Evolutionary conservation across 2,888 invertebrate genomes (phyloP).

Genomic region (Erebia ligea): DNA sequence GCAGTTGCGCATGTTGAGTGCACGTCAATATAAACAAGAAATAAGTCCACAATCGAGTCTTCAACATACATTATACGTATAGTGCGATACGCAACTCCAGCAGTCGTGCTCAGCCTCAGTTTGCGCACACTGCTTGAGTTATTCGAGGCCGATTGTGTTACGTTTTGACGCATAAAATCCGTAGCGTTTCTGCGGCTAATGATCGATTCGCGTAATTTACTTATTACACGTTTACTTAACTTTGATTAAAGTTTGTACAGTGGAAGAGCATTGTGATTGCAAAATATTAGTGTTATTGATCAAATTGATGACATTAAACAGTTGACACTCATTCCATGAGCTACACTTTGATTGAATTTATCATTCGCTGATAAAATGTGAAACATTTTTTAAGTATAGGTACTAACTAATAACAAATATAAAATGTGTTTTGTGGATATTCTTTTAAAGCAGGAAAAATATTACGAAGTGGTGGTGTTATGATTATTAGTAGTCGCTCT

Average conservation of each 20-base stretch:
- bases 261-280: conserved; percentile 54
- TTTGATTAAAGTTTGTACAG: conserved; percentile 51
- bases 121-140: conserved; percentile 71
- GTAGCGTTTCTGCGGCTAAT: conserved; percentile 64
- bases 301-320: conserved; percentile 58
- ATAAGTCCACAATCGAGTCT: conserved; percentile 63
- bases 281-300: conserved; percentile 49
- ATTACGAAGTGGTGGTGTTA: conserved; percentile 1
- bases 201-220: conserved; percentile 60
- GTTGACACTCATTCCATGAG: conserved; percentile 53
- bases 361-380: conserved; percentile 61
- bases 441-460: conserved; percentile 3
- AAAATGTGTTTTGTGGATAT: conserved; percentile 31
- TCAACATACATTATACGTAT: conserved; percentile 59
- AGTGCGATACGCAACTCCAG: conserved; percentile 63
- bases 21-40: conserved; percentile 78
- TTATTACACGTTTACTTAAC: conserved; percentile 49
- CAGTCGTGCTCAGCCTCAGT: conserved; percentile 66
- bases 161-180: conserved; percentile 59
- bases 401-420: background rate
- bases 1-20: conserved; percentile 64
- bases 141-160: conserved; percentile 69
- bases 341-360: conserved; percentile 51
- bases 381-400: conserved; percentile 44
- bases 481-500: conserved; percentile 15